These are phyloP conservation scores for Cheumatopsyche charites DNA, from an alignment of 1,140 invertebrate genomes.

Conservation along the genomic window DNA sequence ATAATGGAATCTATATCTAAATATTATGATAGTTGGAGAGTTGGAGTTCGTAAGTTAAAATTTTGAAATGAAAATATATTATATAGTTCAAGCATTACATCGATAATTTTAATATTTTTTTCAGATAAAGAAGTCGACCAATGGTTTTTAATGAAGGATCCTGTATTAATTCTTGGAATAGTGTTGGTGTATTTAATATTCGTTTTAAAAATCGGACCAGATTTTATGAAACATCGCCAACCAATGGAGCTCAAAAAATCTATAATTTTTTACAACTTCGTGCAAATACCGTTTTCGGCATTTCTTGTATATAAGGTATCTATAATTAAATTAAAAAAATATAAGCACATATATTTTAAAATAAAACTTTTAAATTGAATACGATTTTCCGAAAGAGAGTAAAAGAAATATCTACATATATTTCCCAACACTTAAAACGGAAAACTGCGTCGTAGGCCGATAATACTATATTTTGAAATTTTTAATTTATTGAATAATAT, in stretches of 20 bases:
- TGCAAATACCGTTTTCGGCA: slow-evolving; percentile 62
- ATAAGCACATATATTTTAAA: too few species aligned
- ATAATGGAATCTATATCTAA: slow-evolving; percentile 59
- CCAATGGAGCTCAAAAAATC: slow-evolving; percentile 65
- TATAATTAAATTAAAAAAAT: too few species aligned
- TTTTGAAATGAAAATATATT: not conserved
- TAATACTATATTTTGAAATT: too few species aligned
- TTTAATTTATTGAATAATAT: too few species aligned
- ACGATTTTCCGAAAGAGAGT: too few species aligned
- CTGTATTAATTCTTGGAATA: slow-evolving; percentile 56
- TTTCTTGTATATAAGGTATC: slow-evolving; percentile 59
- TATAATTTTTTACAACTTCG: slow-evolving; percentile 70
- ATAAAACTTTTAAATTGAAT: too few species aligned
- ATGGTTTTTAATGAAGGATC: slow-evolving; percentile 53
- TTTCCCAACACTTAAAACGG: too few species aligned
- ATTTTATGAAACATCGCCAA: slow-evolving; percentile 67
- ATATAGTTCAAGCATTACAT: not conserved
- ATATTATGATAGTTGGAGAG: slow-evolving; percentile 61
- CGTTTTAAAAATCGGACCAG: slow-evolving; percentile 66
- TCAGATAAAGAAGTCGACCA: slow-evolving; percentile 38
- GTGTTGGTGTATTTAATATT: slow-evolving; percentile 67
- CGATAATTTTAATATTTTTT: not conserved
- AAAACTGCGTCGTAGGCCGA: too few species aligned
- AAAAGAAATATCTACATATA: too few species aligned
- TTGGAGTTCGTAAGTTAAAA: slow-evolving; percentile 36